Conservation (phyloP, 1,140 invertebrate genomes). For the Pogonognathellus flavescens region DNA sequence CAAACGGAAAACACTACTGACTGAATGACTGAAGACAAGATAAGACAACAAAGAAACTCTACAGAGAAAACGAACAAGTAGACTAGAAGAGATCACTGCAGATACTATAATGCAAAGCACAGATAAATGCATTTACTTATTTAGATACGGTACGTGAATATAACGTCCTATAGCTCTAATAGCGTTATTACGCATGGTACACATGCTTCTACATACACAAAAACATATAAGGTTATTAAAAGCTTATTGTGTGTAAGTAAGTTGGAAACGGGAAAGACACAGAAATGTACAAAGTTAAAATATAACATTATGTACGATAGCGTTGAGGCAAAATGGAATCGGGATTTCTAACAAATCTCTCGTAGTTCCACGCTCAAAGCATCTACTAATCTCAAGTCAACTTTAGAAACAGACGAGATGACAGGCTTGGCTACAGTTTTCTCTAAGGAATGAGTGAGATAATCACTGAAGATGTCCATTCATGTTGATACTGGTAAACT, state of each 20-base stretch:
- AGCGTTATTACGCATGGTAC: no score
- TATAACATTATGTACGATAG: no score
- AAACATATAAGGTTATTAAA: no score
- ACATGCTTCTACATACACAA: no score
- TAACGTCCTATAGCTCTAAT: no score
- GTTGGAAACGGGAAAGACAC: no score
- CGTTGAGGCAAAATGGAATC: conserved; percentile 14
- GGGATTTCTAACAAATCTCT: conserved; percentile 48
- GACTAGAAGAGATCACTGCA: neutral
- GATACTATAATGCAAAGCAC: no score
- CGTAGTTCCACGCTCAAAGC: conserved; percentile 23
- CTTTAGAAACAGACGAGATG: conserved; percentile 4
- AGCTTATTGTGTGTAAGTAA: no score
- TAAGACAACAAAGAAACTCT: conserved; percentile 42
- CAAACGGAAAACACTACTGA: conserved; percentile 43
- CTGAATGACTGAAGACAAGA: conserved; percentile 35
- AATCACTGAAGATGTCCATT: conserved; percentile 42
- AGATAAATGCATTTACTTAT: no score
- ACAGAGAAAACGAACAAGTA: conserved; percentile 5
- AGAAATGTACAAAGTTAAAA: no score
- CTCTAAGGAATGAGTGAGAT: conserved; percentile 46
- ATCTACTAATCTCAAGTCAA: conserved; percentile 45
- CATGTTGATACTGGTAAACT: conserved; percentile 26
- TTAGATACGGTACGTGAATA: no score
- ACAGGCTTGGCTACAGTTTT: conserved; percentile 15